Percentiles rank a stretch among this genome's conserved stretches.
Evolutionary conservation across 2,888 invertebrate species (phyloP).

Genomic region (Toxonevra muliebris): DNA sequence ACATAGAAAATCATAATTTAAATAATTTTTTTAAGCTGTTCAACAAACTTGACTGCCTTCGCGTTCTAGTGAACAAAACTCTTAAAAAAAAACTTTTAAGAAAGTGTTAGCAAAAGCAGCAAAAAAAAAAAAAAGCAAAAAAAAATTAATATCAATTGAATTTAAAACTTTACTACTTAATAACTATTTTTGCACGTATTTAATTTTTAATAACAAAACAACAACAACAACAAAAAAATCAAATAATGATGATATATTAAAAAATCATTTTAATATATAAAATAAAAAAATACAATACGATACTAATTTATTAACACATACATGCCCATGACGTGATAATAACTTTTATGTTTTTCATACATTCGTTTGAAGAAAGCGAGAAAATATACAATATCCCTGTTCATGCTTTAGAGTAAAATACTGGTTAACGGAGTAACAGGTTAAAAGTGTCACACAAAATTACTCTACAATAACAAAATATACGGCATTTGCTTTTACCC

Average conservation of each 20-base stretch:
- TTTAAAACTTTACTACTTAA: neutral
- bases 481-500: no score
- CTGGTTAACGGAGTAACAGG: no score
- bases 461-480: no score
- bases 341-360: neutral
- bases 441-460: no score
- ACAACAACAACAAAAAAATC: neutral
- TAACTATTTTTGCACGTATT: conserved; percentile 7
- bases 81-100: conserved; percentile 30
- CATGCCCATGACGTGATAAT: conserved; percentile 17
- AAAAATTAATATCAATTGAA: neutral
- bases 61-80: neutral
- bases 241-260: conserved; percentile 9
- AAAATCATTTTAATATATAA: conserved; percentile 27
- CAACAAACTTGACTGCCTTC: conserved; percentile 12
- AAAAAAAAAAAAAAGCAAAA: no score
- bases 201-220: neutral
- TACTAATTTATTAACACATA: conserved; percentile 11
- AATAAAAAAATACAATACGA: conserved; percentile 17
- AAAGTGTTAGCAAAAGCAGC: conserved; percentile 4
- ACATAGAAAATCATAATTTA: conserved; percentile 34
- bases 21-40: neutral
- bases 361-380: no score
- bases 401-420: no score
- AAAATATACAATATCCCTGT: no score